Evolutionary conservation across 2,888 invertebrate species (phyloP).

Genomic region (Celastrina argiolus): DNA sequence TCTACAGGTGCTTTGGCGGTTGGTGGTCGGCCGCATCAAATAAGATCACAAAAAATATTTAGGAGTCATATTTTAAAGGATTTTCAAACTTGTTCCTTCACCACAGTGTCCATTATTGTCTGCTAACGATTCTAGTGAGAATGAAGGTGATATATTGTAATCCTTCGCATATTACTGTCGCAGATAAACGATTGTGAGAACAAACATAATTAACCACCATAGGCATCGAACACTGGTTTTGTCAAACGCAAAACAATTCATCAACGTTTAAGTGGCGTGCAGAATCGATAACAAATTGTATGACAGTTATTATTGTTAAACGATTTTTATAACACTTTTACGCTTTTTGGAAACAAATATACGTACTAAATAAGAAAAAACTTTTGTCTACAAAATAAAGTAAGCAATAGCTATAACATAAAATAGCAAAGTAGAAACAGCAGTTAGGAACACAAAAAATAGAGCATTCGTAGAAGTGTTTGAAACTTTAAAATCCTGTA

Average conservation of each 20-base stretch:
- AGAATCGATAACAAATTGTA: background rate
- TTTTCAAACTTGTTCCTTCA: slow-evolving; percentile 40
- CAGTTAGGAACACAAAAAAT: background rate
- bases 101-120: background rate
- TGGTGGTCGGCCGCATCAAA: slow-evolving; percentile 65
- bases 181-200: slow-evolving; percentile 16
- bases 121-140: background rate
- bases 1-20: slow-evolving; percentile 67
- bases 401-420: background rate
- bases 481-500: background rate
- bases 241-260: background rate
- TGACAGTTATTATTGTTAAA: background rate
- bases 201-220: slow-evolving; percentile 9
- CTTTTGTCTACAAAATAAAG: too few relatives aligned
- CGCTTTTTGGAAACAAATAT: background rate
- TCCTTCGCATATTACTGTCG: slow-evolving; percentile 16
- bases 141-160: slow-evolving; percentile 8
- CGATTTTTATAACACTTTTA: too few relatives aligned
- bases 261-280: background rate
- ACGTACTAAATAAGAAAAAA: background rate
- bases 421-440: background rate
- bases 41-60: slow-evolving; percentile 33
- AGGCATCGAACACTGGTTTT: background rate
- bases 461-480: background rate
- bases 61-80: slow-evolving; percentile 28